Evolutionary conservation across 1,140 invertebrate genomes (phyloP).

Genomic region (Subanguina moxae): DNA sequence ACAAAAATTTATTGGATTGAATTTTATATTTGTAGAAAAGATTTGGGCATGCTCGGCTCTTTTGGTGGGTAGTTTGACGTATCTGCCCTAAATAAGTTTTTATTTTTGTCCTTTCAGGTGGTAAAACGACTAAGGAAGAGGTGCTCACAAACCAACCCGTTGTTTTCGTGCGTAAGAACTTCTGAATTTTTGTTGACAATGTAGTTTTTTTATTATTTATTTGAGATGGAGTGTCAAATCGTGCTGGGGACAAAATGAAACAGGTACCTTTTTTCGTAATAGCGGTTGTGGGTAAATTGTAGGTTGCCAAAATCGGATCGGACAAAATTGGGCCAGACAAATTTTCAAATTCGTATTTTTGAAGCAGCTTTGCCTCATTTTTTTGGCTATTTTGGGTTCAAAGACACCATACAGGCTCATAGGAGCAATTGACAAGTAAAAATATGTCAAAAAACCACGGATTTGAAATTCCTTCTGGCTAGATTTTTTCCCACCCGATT

Average conservation of each 20-base stretch:
- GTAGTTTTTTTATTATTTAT: not conserved
- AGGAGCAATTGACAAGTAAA: too few species aligned
- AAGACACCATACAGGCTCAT: too few species aligned
- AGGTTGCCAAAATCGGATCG: too few species aligned
- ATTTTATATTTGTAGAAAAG: slow-evolving; percentile 27
- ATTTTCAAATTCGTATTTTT: too few species aligned
- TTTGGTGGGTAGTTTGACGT: slow-evolving; percentile 29
- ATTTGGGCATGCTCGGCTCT: slow-evolving; percentile 46
- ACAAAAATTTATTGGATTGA: slow-evolving; percentile 3
- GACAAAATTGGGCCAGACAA: too few species aligned
- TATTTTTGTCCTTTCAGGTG: not conserved
- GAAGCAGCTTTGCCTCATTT: too few species aligned
- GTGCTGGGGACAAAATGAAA: slow-evolving; percentile 53
- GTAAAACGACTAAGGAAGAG: slow-evolving; percentile 37
- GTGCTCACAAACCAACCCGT: slow-evolving; percentile 48
- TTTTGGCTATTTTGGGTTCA: too few species aligned
- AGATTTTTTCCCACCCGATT: too few species aligned
- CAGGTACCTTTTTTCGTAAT: slow-evolving; percentile 7
- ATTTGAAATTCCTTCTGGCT: too few species aligned
- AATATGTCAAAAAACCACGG: too few species aligned
- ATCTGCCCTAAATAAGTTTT: too few species aligned
- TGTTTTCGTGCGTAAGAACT: slow-evolving; percentile 45
- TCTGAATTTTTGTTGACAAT: not conserved
- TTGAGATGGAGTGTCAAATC: slow-evolving; percentile 49
- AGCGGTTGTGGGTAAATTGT: too few species aligned